These are phyloP conservation scores for Galleria mellonella DNA, from an alignment of 1,140 invertebrate species.

Conservation along the genomic window DNA sequence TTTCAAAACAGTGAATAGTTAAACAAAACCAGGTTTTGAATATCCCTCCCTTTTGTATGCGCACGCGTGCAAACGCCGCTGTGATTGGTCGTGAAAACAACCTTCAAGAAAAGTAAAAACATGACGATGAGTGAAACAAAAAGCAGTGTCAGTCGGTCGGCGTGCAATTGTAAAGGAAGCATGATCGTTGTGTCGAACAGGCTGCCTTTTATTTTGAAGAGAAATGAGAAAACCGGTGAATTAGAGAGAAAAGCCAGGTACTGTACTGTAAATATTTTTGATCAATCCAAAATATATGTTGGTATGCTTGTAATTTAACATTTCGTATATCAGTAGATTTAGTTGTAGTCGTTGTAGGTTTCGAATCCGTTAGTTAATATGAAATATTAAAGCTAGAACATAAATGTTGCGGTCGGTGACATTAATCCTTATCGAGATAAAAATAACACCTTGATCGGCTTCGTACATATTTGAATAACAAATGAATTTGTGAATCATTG, in stretches of 20 bases:
- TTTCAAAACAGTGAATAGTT: constrained; percentile 28
- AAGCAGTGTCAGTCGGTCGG: constrained; percentile 54
- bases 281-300: no score
- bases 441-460: no score
- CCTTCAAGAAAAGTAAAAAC: constrained; percentile 32
- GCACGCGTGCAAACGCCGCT: constrained; percentile 43
- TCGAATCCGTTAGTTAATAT: no score
- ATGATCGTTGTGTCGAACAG: constrained; percentile 94
- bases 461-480: no score
- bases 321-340: no score
- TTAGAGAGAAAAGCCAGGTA: constrained; percentile 89
- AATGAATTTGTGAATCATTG: no score
- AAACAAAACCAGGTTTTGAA: constrained; percentile 29
- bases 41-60: constrained; percentile 43
- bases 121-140: constrained; percentile 44
- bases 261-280: no score
- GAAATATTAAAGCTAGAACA: no score
- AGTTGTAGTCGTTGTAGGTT: no score
- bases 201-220: constrained; percentile 88
- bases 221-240: constrained; percentile 81
- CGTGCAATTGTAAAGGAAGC: constrained; percentile 77
- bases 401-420: no score
- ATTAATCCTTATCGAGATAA: no score
- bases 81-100: constrained; percentile 56
- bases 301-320: no score